phyloP scores from a whole-genome alignment of 2,797 vertebrate genomes.

The Sebastes diploproa region DNA sequence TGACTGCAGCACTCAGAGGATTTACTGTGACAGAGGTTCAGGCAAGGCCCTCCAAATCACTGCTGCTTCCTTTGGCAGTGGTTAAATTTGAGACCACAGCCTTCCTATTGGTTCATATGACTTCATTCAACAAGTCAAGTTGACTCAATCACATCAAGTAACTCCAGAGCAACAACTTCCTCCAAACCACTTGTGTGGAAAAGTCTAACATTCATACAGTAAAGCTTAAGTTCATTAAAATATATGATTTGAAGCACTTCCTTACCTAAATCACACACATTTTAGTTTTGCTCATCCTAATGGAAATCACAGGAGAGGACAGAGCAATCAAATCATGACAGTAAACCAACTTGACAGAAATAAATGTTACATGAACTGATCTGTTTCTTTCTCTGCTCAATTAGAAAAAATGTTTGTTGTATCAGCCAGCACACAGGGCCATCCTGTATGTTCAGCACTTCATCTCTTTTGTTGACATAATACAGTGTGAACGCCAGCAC shows the following conservation, averaged over 20 bases:
- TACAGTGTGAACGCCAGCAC: background rate
- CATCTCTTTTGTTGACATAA: background rate
- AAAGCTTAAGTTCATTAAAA: background rate
- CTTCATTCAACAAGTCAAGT: background rate
- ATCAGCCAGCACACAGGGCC: background rate
- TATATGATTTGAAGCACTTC: background rate
- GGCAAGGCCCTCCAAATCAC: background rate
- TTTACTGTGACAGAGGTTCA: background rate
- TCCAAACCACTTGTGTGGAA: background rate
- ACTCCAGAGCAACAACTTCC: background rate
- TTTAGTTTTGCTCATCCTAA: background rate
- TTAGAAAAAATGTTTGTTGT: background rate
- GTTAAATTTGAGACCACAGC: background rate
- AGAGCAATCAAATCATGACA: background rate
- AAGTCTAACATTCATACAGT: background rate
- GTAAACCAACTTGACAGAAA: background rate
- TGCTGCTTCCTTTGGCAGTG: background rate
- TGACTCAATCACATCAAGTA: background rate
- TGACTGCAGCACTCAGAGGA: slow-evolving; percentile 10
- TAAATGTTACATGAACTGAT: background rate
- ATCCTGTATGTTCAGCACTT: background rate
- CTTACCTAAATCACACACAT: background rate
- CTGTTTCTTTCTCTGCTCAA: background rate
- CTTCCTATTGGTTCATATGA: slow-evolving; percentile 6
- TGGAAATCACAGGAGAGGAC: background rate